Percentiles rank a stretch among this genome's conserved stretches.
Conservation (phyloP, 1,140 invertebrate species). For the Danaus melanippus region DNA sequence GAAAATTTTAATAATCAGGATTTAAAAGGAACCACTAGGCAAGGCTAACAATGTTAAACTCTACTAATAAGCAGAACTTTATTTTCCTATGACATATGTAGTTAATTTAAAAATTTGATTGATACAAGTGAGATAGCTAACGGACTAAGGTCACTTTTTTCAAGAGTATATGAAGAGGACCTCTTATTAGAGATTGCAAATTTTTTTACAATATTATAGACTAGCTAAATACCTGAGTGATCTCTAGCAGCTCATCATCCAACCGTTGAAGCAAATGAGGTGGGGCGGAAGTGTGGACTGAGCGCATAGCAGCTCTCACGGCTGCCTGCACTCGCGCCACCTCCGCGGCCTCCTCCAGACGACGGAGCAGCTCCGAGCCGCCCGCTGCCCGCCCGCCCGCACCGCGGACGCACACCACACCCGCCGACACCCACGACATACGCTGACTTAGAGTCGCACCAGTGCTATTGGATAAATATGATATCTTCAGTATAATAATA, state of each 20-base stretch:
- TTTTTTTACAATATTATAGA: too few species aligned
- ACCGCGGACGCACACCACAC: slow-evolving; percentile 95
- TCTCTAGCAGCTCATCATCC: slow-evolving; percentile 77
- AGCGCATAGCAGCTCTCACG: slow-evolving; percentile 75
- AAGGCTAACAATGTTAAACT: too few species aligned
- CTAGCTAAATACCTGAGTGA: slow-evolving; percentile 72
- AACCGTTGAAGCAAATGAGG: slow-evolving; percentile 70
- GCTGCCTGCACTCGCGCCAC: slow-evolving; percentile 86
- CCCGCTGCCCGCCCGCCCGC: slow-evolving; percentile 84
- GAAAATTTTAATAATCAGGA: too few species aligned
- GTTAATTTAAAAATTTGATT: too few species aligned
- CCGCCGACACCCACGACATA: slow-evolving; percentile 92
- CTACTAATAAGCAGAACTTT: too few species aligned
- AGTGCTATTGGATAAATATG: slow-evolving; percentile 54
- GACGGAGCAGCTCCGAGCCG: slow-evolving; percentile 89
- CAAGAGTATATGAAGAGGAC: too few species aligned
- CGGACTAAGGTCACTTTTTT: too few species aligned
- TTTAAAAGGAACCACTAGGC: too few species aligned
- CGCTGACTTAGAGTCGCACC: slow-evolving; percentile 79
- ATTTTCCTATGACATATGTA: too few species aligned
- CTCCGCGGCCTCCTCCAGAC: slow-evolving; percentile 95
- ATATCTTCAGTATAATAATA: too few species aligned
- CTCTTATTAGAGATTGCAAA: too few species aligned
- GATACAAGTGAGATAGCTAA: too few species aligned
- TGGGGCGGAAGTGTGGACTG: slow-evolving; percentile 63